These are phyloP conservation scores for Hypotaenidia philippensis DNA, from an alignment of 2,797 vertebrate species.

Conservation along the genomic window DNA sequence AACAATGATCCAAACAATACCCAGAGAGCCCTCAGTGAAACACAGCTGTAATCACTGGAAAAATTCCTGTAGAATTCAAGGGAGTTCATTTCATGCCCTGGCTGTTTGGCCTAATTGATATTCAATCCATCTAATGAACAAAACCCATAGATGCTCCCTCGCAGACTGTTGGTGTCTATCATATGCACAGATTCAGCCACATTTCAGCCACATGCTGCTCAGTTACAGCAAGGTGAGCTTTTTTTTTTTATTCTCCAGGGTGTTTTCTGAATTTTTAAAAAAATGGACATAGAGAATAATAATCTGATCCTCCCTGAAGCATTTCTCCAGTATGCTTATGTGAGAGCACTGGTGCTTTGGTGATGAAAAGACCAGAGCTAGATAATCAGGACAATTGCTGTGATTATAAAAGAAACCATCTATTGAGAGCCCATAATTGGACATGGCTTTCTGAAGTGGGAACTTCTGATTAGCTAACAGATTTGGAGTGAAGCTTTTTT, in stretches of 20 bases:
- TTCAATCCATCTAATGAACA: background rate
- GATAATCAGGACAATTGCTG: background rate
- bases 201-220: background rate
- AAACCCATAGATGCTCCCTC: background rate
- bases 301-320: background rate
- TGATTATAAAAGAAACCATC: background rate
- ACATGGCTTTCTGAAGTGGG: background rate
- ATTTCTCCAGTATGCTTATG: background rate
- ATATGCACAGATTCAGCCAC: background rate
- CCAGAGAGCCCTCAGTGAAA: background rate
- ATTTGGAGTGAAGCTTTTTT: background rate
- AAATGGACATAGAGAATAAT: background rate
- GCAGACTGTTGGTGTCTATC: background rate
- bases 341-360: background rate
- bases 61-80: background rate
- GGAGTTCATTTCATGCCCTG: background rate
- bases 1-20: background rate
- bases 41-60: background rate
- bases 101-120: background rate
- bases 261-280: background rate
- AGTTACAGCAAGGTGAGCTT: background rate
- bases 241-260: no score
- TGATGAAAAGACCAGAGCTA: background rate
- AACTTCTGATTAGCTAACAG: background rate
- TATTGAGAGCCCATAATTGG: background rate